Evolutionary conservation across 2,113 vertebrate genomes (phyloP).

Genomic region (Stegostoma tigrinum): DNA sequence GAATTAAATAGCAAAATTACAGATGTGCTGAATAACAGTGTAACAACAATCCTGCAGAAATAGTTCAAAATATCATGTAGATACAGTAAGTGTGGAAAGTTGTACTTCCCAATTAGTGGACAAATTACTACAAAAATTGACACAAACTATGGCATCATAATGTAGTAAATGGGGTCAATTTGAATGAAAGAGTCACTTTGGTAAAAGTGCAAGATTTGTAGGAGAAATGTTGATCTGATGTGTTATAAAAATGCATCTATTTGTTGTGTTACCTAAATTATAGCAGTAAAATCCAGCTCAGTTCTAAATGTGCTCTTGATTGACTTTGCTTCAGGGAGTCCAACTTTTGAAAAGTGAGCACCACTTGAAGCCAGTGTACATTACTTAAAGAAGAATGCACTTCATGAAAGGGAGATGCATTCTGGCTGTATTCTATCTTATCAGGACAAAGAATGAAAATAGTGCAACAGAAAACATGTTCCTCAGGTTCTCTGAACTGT

Average conservation of each 20-base stretch:
- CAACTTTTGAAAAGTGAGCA: not conserved
- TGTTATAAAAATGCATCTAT: not conserved
- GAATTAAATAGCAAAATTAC: not conserved
- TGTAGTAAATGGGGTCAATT: not conserved
- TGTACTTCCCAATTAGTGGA: not conserved
- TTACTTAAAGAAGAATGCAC: not conserved
- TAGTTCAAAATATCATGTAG: not conserved
- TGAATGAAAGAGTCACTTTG: not conserved
- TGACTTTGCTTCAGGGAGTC: not conserved
- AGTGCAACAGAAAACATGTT: no score
- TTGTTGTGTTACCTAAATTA: not conserved
- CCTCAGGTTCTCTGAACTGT: no score
- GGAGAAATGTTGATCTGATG: not conserved
- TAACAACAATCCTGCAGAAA: not conserved
- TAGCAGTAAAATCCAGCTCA: not conserved
- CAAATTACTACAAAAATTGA: not conserved
- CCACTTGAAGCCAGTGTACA: not conserved
- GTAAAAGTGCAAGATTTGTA: not conserved
- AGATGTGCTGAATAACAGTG: not conserved
- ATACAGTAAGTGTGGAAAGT: not conserved
- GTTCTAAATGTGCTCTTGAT: not conserved
- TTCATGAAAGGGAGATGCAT: no score
- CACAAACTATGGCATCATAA: not conserved
- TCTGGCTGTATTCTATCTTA: no score
- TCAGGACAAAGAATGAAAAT: no score